Percentiles rank a stretch among this genome's conserved stretches.
These are phyloP conservation scores for Peribatodes rhomboidaria DNA, from an alignment of 2,888 invertebrate species.

Conservation along the genomic window DNA sequence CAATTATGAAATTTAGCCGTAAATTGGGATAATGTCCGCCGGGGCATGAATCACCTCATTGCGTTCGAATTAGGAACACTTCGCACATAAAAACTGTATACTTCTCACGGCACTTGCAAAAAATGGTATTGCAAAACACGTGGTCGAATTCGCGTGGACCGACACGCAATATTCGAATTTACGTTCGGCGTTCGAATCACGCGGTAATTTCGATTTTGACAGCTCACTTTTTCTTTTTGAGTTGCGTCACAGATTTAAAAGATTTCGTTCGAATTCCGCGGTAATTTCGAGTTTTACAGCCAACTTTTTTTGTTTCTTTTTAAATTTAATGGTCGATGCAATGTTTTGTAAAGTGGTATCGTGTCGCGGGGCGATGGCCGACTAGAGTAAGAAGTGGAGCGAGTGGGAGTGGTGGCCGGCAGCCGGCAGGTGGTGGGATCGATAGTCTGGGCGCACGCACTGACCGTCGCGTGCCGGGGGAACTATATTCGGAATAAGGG, in stretches of 20 bases:
- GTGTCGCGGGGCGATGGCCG: conserved; percentile 80
- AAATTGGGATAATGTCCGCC: conserved; percentile 73
- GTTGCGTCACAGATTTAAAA: conserved; percentile 3
- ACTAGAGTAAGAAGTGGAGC: conserved; percentile 72
- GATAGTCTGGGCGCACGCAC: conserved; percentile 84
- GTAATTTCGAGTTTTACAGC: conserved; percentile 36
- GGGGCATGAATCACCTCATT: conserved; percentile 73
- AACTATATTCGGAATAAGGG: conserved; percentile 73
- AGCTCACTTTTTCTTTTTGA: conserved; percentile 56
- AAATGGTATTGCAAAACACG: conserved; percentile 51
- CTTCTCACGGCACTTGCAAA: conserved; percentile 52
- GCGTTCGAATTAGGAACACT: conserved; percentile 57
- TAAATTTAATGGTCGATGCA: conserved; percentile 50
- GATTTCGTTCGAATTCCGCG: conserved; percentile 21
- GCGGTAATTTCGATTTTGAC: conserved; percentile 51
- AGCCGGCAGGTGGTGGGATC: conserved; percentile 80
- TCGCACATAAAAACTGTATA: conserved; percentile 40
- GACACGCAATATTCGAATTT: conserved; percentile 46
- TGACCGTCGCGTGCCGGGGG: conserved; percentile 72
- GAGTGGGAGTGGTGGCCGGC: conserved; percentile 78
- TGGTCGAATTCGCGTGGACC: conserved; percentile 44
- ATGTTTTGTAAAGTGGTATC: conserved; percentile 62
- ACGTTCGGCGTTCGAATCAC: conserved; percentile 46
- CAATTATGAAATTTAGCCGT: conserved; percentile 69
- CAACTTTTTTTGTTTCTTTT: conserved; percentile 42